phyloP scores from a whole-genome alignment of 2,113 vertebrate genomes.

The Cricetomys ansorgei region DNA sequence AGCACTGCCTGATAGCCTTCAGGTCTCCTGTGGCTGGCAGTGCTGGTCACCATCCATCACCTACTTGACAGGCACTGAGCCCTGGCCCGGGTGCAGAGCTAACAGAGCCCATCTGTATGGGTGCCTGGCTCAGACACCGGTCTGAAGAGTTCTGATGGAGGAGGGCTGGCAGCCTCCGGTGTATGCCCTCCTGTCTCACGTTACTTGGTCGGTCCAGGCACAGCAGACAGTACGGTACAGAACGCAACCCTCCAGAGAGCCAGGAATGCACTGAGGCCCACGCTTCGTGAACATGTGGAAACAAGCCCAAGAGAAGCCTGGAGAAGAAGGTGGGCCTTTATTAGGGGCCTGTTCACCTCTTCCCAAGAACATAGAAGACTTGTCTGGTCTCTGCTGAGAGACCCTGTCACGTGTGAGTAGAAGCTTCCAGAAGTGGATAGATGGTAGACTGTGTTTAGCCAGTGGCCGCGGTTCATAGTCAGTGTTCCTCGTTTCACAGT shows the following conservation, averaged over 20 bases:
- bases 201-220: slow-evolving; percentile 45
- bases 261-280: not conserved
- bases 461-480: not conserved
- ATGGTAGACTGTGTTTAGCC: not conserved
- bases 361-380: slow-evolving; percentile 36
- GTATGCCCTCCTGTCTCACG: slow-evolving; percentile 41
- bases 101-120: slow-evolving; percentile 72
- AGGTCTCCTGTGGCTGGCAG: not conserved
- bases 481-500: not conserved
- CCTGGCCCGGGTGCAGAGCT: not conserved
- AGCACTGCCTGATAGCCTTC: not conserved
- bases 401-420: not conserved
- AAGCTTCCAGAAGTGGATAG: slow-evolving; percentile 42
- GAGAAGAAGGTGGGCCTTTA: slow-evolving; percentile 61
- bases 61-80: not conserved
- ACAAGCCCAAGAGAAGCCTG: slow-evolving; percentile 45
- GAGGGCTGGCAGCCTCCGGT: slow-evolving; percentile 4
- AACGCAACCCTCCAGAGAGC: slow-evolving; percentile 26
- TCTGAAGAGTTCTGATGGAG: not conserved
- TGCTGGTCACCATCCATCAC: not conserved
- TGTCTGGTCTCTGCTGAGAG: slow-evolving; percentile 29
- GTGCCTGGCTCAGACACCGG: not conserved
- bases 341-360: slow-evolving; percentile 50
- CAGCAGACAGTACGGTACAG: slow-evolving; percentile 16
- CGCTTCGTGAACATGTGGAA: slow-evolving; percentile 11